Base-by-base conservation (phyloP, 2,888 invertebrate species). In the Temnothorax unifasciatus region DNA sequence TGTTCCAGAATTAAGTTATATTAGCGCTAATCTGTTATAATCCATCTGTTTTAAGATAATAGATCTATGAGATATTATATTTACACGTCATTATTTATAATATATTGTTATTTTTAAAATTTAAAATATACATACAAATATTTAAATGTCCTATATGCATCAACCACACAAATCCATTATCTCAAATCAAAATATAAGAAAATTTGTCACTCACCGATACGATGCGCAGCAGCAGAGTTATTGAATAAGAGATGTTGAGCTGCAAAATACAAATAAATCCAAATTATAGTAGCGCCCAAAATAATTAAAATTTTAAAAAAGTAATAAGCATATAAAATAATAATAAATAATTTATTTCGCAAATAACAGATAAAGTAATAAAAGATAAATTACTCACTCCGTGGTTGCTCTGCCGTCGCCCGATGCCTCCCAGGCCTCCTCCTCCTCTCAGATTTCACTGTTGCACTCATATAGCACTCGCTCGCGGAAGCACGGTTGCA, bases 261-360 rank as follows among this genome's bases (percentile, higher is more conserved):
- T 38, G 38, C 11, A n/a, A 63, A 34, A 63, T 63, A 18, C 9
- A 63, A 59, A 63, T 63, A 38, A 63, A 63, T 63, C n/a, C 1
- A 2, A 38, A 38, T 41, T 41, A 3, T 64, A 64, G 4, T 13
- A 64, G n/a, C n/a, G 5, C 3, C 1, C 13, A 41, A 38, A 5
- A 21, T 15, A 64, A 64, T 64, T 64, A 64, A 64, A 25, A 64
- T 41, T 41, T 41, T 21, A 21, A 21, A 21, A 21, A 41, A 64
- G 4, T 63, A 38, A 21, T 21, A 61, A 34, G 21, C 41, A 8
- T 6, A 21, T 21, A 41, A 41, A 64, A 64, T 41, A 41, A 21
- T 29, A 2, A 59, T 61, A 21, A 64, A 64, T 41, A 21, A 3
- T 64, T 64, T 21, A 41, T 63, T 41, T 41, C 41, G 11, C 8